Evolutionary conservation across 2,888 invertebrate species (phyloP).

Genomic region (Trisateles emortualis): DNA sequence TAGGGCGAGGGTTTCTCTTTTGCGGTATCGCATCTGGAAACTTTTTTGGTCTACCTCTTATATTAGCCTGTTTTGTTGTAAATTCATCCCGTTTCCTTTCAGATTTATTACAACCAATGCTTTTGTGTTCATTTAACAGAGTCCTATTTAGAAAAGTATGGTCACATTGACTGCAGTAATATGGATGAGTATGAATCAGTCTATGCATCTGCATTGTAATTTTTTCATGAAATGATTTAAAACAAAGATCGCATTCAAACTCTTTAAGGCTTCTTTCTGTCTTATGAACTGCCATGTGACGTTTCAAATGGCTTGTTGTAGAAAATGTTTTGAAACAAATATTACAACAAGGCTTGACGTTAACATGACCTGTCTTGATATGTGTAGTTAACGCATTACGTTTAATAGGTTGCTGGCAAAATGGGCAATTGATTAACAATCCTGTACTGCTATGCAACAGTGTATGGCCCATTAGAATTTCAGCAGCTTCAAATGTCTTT

Average conservation of each 20-base stretch:
- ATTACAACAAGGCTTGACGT: conserved; percentile 73
- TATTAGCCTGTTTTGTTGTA: background rate
- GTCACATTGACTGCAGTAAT: conserved; percentile 71
- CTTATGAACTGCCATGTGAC: conserved; percentile 79
- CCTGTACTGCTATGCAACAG: conserved; percentile 71
- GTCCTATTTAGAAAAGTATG: conserved; percentile 64
- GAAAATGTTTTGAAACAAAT: conserved; percentile 80
- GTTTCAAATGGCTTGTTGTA: conserved; percentile 79
- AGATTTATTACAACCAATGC: conserved; percentile 63
- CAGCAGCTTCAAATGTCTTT: conserved; percentile 78
- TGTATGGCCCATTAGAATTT: conserved; percentile 78
- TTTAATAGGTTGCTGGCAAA: conserved; percentile 72
- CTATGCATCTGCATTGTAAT: conserved; percentile 82
- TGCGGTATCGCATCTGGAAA: background rate
- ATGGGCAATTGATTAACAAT: conserved; percentile 70
- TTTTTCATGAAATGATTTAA: conserved; percentile 78
- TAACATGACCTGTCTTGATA: conserved; percentile 78
- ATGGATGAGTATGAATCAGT: conserved; percentile 72
- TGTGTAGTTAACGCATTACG: conserved; percentile 77
- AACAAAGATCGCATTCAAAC: conserved; percentile 79
- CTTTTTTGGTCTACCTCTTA: background rate
- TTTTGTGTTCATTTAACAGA: conserved; percentile 60
- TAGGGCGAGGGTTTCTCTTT: background rate
- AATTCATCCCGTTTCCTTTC: conserved; percentile 65
- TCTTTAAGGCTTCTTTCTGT: conserved; percentile 71